These are phyloP conservation scores for Zootoca vivipara DNA, from an alignment of 2,113 vertebrate genomes.

Conservation along the genomic window DNA sequence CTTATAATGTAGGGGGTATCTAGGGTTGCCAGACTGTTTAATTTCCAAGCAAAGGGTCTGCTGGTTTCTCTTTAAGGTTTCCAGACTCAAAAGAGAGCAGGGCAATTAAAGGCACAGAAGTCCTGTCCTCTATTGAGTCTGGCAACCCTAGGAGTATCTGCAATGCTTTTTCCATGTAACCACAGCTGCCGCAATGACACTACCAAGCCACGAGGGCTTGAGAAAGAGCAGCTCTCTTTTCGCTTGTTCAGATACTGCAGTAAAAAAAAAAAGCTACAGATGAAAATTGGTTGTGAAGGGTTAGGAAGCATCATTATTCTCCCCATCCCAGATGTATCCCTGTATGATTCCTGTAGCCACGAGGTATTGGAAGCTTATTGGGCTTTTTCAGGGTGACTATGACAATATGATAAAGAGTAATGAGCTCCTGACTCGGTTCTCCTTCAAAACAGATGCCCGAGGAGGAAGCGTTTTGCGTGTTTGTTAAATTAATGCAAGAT, in stretches of 20 bases:
- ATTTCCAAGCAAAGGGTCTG: too few species aligned
- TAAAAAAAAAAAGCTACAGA: not conserved
- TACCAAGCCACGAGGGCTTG: not conserved
- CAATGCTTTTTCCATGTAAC: not conserved
- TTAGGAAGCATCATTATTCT: not conserved
- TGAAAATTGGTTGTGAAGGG: not conserved
- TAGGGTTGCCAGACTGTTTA: too few species aligned
- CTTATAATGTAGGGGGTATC: not conserved
- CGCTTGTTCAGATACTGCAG: not conserved
- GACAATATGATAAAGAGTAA: not conserved
- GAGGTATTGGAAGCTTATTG: not conserved
- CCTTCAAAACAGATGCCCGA: conserved; percentile 89
- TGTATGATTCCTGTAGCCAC: not conserved
- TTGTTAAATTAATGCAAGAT: conserved; percentile 99
- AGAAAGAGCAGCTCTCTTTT: not conserved
- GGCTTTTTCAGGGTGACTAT: not conserved
- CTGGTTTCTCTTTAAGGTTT: too few species aligned
- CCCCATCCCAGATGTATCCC: not conserved
- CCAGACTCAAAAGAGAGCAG: too few species aligned
- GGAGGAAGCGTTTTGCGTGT: conserved; percentile 98
- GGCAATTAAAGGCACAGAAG: too few species aligned
- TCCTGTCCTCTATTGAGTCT: too few species aligned
- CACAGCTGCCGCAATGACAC: not conserved
- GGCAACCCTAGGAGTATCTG: not conserved
- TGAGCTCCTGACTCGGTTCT: not conserved